These are phyloP conservation scores for Ellobius talpinus DNA, from an alignment of 2,113 vertebrate genomes.

Conservation along the genomic window DNA sequence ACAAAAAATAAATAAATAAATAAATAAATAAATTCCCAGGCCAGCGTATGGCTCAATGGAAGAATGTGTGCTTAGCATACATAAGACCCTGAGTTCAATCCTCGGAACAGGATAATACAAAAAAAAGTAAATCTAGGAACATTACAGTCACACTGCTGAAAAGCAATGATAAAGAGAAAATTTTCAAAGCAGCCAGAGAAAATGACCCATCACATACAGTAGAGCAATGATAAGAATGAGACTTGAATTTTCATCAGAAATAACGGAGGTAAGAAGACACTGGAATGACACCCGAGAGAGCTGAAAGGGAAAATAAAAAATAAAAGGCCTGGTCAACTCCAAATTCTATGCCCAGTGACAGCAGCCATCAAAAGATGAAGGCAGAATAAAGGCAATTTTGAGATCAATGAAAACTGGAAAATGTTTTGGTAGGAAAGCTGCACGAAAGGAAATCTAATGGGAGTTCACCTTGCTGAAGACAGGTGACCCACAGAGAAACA, in stretches of 20 bases:
- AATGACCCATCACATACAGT: not conserved
- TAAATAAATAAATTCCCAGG: not conserved
- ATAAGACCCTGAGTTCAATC: not conserved
- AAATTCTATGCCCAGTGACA: not conserved
- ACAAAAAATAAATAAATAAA: not conserved
- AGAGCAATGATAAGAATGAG: not conserved
- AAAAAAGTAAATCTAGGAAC: not conserved
- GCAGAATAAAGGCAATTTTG: slow-evolving; percentile 39
- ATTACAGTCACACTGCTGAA: slow-evolving; percentile 34
- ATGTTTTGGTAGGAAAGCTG: not conserved
- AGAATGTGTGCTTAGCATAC: not conserved
- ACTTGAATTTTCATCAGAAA: slow-evolving; percentile 40
- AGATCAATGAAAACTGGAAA: slow-evolving; percentile 9
- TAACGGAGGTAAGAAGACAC: not conserved
- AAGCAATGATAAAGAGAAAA: slow-evolving; percentile 41
- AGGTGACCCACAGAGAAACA: not conserved
- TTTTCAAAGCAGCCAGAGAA: slow-evolving; percentile 32
- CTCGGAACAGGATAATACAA: not conserved
- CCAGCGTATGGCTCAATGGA: not conserved
- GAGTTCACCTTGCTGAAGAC: not conserved
- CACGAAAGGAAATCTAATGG: not conserved
- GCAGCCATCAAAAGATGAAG: not conserved
- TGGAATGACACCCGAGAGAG: not conserved
- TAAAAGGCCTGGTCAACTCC: not conserved
- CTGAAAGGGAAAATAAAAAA: not conserved